Evolutionary conservation across 2,888 invertebrate genomes (phyloP), one percentile per base, ranked within the genome.

Genomic region (Choristoneura rosaceana): DNA sequence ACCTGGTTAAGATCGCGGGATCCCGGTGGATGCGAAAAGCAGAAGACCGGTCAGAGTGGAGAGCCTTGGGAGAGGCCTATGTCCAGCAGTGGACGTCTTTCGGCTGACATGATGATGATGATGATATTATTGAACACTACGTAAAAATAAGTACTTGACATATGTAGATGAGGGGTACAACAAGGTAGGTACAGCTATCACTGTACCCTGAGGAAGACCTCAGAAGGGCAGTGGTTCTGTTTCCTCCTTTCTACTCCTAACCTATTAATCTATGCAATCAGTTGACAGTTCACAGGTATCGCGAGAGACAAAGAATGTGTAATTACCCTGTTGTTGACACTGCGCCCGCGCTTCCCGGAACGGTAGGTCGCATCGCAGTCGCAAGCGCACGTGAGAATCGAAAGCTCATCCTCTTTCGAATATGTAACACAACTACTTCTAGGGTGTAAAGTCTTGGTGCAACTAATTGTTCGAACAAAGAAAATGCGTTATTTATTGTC

Each of bases 281-380:
- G 83, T 81, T 77, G 80, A 77, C 81, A 84, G 83, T 83, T 81
- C 83, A 84, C 84, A 82, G 81, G 77, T 80, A 79, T 76, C 76
- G 77, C 73, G 70, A 78, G 78, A 87, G 87, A 90, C 90, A 90
- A 90, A 88, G 89, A 85, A 65, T 69, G 66, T 73, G 58, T 69
- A 65, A 65, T 63, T 67, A 59, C 38, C 12, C 43, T 60, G 63
- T 68, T 68, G 55, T 66, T 17, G 52, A 55, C 68, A 61, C 64
- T 50, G 60, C 73, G 45, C 63, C 50, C 50, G 67, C 66, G 71
- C 68, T 73, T 73, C 73, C 73, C 60, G 68, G 73, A 73, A 73
- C 73, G 59, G 73, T 59, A 68, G 73, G 64, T 33, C 33, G 63
- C 63, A 55, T 38, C 45, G 15, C 59, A 47, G 47, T 33, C 34